Conservation (phyloP, 2,888 invertebrate genomes). For the Endomychus coccineus region DNA sequence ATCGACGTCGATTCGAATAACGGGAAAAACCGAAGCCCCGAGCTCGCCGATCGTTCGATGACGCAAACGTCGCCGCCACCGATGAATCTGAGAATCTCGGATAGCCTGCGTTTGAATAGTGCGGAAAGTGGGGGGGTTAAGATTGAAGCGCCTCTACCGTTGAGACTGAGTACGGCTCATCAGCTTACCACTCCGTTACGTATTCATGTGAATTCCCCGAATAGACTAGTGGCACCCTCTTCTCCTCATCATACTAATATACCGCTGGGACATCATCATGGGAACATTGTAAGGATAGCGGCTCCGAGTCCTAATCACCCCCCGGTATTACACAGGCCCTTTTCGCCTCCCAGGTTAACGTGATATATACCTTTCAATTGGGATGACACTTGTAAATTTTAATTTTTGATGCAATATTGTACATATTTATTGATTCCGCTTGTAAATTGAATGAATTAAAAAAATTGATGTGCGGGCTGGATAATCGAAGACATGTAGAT, state of each 20-base stretch:
- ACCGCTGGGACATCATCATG: constrained; percentile 27
- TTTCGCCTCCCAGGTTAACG: constrained; percentile 43
- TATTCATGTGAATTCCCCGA: constrained; percentile 38
- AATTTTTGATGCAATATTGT: constrained; percentile 15
- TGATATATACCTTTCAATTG: constrained; percentile 34
- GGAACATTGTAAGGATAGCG: constrained; percentile 42
- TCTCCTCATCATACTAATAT: constrained; percentile 32
- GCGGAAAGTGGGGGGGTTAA: constrained; percentile 16
- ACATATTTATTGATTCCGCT: constrained; percentile 10
- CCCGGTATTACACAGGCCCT: constrained; percentile 41
- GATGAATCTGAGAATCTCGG: constrained; percentile 35
- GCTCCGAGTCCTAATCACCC: constrained; percentile 36
- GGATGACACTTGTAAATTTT: constrained; percentile 3
- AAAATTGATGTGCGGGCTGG: no score
- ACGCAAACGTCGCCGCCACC: constrained; percentile 36
- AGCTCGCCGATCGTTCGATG: constrained; percentile 22
- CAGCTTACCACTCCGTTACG: constrained; percentile 37
- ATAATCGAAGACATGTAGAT: no score
- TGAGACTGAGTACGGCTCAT: constrained; percentile 32
- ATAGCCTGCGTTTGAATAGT: constrained; percentile 8
- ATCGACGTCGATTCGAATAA: constrained; percentile 35
- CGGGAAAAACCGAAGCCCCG: constrained; percentile 18
- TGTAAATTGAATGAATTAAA: constrained; percentile 10
- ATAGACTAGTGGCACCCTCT: constrained; percentile 27
- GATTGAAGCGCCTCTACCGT: constrained; percentile 36